Base-by-base conservation (phyloP, 2,797 vertebrate genomes). In the Sorex maritimensis region DNA sequence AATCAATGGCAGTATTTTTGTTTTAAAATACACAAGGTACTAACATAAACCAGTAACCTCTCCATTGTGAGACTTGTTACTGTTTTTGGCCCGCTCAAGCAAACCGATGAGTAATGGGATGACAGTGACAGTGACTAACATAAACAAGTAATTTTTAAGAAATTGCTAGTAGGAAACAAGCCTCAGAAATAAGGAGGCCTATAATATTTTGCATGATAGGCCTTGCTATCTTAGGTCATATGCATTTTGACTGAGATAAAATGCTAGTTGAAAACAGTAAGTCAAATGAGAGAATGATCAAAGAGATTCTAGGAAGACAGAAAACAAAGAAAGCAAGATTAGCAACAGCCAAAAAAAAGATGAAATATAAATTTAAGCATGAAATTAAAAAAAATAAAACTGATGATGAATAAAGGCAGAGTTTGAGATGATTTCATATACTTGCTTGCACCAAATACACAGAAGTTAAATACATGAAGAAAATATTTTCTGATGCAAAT, bases 371-470 rank as follows among this genome's bases (percentile, higher is more conserved):
- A 89, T 73, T 26, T 81, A 78, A 90, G 41, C n/a, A 80, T 13
- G 63, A 86, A 88, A 83, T 74, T 67, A 95, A 74, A 73, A 81
- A 63, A 79, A 78, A 82, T 41, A 55, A 78, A n/a, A 5, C 34
- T 49, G 15, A 81, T 81, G 38, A 91, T 30, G 58, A 61, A 61
- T 17, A 61, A 21, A 61, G 58, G 58, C 15, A 61, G 21, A 75
- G 58, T 90, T 90, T 83, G 55, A 80, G 69, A 86, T 86, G 30
- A 86, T 75, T 86, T 84, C 63, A 94, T 4, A 86, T 14, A 75
- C 2, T n/a, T 68, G 15, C 14, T n/a, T 74, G 26, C 19, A 71
- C 24, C 24, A 79, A 95, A 94, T 38, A 72, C 55, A 83, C 5
- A 49, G 24, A 5, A 94, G 26, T 19, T 49, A 90, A 94, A 92